Base-by-base conservation (phyloP, 2,797 vertebrate species). In the Stomatorhinus walkeri region DNA sequence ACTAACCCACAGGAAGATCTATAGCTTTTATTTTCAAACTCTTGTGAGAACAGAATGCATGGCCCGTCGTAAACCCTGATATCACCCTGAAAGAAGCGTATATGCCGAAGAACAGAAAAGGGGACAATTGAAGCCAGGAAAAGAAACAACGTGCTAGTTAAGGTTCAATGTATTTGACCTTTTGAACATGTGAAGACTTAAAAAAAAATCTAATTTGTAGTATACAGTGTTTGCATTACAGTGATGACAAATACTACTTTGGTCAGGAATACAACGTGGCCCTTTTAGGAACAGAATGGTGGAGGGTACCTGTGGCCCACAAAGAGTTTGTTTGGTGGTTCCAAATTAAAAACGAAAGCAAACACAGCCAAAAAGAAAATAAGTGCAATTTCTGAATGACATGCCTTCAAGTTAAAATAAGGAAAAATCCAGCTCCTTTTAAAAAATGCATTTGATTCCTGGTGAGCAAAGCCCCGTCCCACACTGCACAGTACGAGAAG, bases 301-400 rank as follows among this genome's bases (percentile, higher is more conserved):
- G 10, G n/a, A 24, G 43, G 46, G 14, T 3, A 51, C 81, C 46
- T 24, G 40, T 51, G 48, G 16, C 81, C 48, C 48, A 12, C 10
- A 48, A 5, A 83, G 81, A 49, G 46, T 28, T 24, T 51, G 46
- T 28, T 24, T 51, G 48, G 22, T 51, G 48, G 46, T 85, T 85
- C 76, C 36, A 81, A 81, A 43, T 81, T n/a, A 46, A 81, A 24
- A 51, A 84, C 46, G 12, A 43, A 61, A 59, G 14, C 2, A 16
- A 43, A 59, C 54, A n/a, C 54, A n/a, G 87, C 16, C 89, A 91
- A 94, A 48, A 49, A 2, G 14, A 87, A 19, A 46, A 91, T 92
- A 93, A 93, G 93, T 93, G 93, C 93, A 92, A 91, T 56, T 91
- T 91, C 92, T 90, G 40, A 89, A 91, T 92, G 46, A 83, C 49